A percentile compares a stretch with the other conserved stretches of the same genome.
Conservation (phyloP, 2,797 vertebrate species). For the Pterois miles region DNA sequence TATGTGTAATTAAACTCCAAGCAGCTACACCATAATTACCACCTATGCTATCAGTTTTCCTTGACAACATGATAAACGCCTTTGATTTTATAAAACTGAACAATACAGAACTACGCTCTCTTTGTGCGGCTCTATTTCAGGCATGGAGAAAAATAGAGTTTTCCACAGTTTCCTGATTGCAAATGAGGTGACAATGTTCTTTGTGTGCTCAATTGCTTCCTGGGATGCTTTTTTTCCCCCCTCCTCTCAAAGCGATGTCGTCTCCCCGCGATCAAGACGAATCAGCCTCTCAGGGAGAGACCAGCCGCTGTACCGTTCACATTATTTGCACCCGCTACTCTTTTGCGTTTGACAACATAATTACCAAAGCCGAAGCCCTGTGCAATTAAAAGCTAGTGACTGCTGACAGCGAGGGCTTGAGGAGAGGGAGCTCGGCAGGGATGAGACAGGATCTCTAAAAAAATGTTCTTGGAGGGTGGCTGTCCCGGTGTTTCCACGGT, state of each 20-base stretch:
- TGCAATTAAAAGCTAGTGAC: conserved; percentile 74
- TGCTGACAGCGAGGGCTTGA: conserved; percentile 52
- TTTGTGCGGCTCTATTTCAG: conserved; percentile 40
- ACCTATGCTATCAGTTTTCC: conserved; percentile 24
- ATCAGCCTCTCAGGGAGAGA: conserved; percentile 45
- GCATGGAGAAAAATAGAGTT: conserved; percentile 32
- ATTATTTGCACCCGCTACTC: conserved; percentile 57
- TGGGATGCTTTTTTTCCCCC: conserved; percentile 9
- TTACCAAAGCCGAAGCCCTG: conserved; percentile 61
- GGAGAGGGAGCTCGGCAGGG: conserved; percentile 8
- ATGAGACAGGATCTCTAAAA: conserved; percentile 46
- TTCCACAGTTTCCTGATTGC: conserved; percentile 54
- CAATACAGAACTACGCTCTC: background rate
- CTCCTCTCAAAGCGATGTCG: conserved; percentile 25
- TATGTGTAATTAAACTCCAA: conserved; percentile 47
- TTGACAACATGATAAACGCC: conserved; percentile 37
- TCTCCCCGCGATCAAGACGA: conserved; percentile 52
- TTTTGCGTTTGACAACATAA: conserved; percentile 75
- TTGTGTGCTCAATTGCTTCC: conserved; percentile 65
- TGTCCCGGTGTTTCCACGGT: background rate
- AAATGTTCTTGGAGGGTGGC: conserved; percentile 16
- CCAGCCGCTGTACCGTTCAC: conserved; percentile 34
- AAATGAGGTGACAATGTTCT: conserved; percentile 68
- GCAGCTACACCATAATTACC: conserved; percentile 44
- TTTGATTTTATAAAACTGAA: conserved; percentile 39